Evolutionary conservation across 2,888 invertebrate species (phyloP).

Genomic region (Leucania comma): DNA sequence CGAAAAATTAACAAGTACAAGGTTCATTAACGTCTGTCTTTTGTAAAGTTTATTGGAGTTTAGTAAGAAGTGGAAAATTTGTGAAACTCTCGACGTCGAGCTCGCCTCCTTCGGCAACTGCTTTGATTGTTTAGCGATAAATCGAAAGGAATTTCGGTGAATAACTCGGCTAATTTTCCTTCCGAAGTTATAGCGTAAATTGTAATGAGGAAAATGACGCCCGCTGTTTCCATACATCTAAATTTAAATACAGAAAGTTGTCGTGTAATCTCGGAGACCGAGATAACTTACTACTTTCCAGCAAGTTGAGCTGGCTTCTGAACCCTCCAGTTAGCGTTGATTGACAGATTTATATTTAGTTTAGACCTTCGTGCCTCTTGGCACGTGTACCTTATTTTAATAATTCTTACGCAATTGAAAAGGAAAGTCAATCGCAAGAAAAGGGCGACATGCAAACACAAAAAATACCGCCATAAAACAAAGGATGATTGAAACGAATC

Average conservation of each 20-base stretch:
- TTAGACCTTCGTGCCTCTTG: constrained; percentile 3
- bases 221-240: constrained; percentile 58
- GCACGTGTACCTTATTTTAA: constrained; percentile 29
- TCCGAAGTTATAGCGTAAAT: constrained; percentile 73
- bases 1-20: constrained; percentile 79
- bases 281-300: constrained; percentile 30
- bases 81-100: constrained; percentile 58
- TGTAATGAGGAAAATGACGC: constrained; percentile 74
- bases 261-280: constrained; percentile 17
- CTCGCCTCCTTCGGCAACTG: constrained; percentile 63
- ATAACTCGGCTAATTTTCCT: constrained; percentile 73
- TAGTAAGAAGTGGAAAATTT: constrained; percentile 70
- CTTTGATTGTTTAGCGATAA: constrained; percentile 81
- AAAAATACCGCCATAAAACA: constrained; percentile 54
- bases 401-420: constrained; percentile 15
- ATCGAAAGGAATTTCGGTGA: constrained; percentile 75
- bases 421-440: constrained; percentile 16
- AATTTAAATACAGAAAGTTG: constrained; percentile 34
- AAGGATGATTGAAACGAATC: constrained; percentile 59
- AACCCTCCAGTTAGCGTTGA: constrained; percentile 2
- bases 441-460: constrained; percentile 40
- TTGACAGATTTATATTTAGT: constrained; percentile 15
- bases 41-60: constrained; percentile 74
- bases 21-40: constrained; percentile 82
- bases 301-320: neutral